Evolutionary conservation across 92 coral and sea anemone genomes (phyloP).

Genomic region (Galaxea fascicularis): DNA sequence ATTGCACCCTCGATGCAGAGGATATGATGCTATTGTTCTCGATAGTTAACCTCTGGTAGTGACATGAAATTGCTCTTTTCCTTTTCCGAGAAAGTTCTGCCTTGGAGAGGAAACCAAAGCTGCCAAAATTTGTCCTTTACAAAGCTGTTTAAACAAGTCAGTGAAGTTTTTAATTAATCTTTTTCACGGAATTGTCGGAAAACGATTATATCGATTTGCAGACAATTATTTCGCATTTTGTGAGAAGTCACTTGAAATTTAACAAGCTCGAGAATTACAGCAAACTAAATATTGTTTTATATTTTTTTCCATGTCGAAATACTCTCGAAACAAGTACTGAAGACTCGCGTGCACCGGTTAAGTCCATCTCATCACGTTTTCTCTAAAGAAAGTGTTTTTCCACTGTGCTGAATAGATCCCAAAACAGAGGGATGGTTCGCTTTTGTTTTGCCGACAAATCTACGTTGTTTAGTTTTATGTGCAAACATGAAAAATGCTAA

Average conservation of each 20-base stretch:
- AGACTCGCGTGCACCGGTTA: neutral
- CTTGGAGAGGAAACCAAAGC: conserved; percentile 50
- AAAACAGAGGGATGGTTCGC: conserved; percentile 36
- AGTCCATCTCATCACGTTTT: neutral
- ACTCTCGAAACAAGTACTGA: neutral
- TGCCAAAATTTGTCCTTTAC: conserved; percentile 45
- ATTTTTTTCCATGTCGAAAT: conserved; percentile 1
- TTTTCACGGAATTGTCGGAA: conserved; percentile 78
- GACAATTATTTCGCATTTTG: conserved; percentile 66
- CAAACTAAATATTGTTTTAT: conserved; percentile 25
- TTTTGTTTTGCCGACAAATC: conserved; percentile 61
- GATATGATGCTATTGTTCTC: conserved; percentile 25
- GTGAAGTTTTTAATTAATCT: conserved; percentile 81
- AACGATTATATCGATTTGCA: conserved; percentile 64
- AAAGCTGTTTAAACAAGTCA: conserved; percentile 83
- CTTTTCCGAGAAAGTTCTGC: conserved; percentile 34
- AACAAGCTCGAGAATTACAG: conserved; percentile 52
- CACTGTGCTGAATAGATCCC: conserved; percentile 15
- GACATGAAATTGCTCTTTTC: conserved; percentile 31
- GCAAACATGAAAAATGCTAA: conserved; percentile 58
- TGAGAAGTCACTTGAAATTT: conserved; percentile 58
- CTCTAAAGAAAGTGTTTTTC: conserved; percentile 9
- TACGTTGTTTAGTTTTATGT: conserved; percentile 42
- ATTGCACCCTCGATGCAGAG: conserved; percentile 13
- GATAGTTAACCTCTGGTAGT: conserved; percentile 44